These are phyloP conservation scores for Thamnaconus septentrionalis DNA, from an alignment of 2,113 vertebrate genomes.

Conservation along the genomic window DNA sequence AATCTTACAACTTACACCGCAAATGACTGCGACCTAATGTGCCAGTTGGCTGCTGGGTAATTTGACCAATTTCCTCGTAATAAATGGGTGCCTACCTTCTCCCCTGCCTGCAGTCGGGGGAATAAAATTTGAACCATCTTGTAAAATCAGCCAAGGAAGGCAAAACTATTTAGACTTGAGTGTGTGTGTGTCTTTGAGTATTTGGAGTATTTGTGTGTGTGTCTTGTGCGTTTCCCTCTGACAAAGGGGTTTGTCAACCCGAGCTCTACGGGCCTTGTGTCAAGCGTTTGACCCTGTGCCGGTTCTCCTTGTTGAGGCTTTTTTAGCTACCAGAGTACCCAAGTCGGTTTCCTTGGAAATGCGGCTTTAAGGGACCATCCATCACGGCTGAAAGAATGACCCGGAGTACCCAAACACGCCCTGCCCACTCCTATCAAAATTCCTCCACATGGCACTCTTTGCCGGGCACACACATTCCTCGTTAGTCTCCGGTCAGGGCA, in stretches of 20 bases:
- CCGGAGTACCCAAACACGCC: constrained; percentile 46
- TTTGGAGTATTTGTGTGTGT: no score
- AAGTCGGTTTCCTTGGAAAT: constrained; percentile 58
- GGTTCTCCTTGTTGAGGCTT: constrained; percentile 42
- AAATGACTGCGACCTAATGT: background rate
- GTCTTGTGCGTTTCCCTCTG: background rate
- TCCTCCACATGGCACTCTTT: constrained; percentile 36
- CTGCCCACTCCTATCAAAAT: constrained; percentile 36
- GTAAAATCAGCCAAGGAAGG: constrained; percentile 16
- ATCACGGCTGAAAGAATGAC: constrained; percentile 37
- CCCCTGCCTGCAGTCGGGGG: constrained; percentile 33
- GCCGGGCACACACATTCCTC: constrained; percentile 46
- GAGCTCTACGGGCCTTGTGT: constrained; percentile 22
- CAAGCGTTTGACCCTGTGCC: constrained; percentile 49
- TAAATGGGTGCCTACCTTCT: constrained; percentile 45
- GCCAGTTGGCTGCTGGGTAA: constrained; percentile 21
- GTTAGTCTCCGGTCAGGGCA: constrained; percentile 26
- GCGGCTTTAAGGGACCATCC: constrained; percentile 40
- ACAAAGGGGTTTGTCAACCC: constrained; percentile 15
- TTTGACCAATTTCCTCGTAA: constrained; percentile 50
- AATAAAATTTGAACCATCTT: constrained; percentile 47
- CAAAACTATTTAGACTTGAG: background rate
- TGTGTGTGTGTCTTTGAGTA: background rate
- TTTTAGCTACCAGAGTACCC: constrained; percentile 39
- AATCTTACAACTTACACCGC: no score